Evolutionary conservation across 2,797 vertebrate genomes (phyloP).

Genomic region (Microhierax caerulescens): DNA sequence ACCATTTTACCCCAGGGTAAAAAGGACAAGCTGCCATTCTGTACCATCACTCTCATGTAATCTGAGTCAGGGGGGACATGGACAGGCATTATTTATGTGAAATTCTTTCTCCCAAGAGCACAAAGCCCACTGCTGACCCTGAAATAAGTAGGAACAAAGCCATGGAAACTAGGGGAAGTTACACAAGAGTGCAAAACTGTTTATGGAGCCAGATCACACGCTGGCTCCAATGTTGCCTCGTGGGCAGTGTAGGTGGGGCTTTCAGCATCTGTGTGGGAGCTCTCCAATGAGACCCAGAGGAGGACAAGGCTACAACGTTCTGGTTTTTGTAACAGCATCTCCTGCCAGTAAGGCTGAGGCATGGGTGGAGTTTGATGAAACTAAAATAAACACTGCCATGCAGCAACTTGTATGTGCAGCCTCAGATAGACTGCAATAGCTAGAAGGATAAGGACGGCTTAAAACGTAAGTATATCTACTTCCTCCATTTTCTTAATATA

Average conservation of each 20-base stretch:
- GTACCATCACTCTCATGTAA: not conserved
- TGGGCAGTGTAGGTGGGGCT: constrained; percentile 11
- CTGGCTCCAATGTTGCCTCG: not conserved
- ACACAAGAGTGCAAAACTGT: not conserved
- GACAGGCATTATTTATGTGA: not conserved
- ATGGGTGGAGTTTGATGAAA: not conserved
- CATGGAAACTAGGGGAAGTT: not conserved
- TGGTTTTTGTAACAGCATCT: not conserved
- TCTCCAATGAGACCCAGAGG: not conserved
- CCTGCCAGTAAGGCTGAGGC: not conserved
- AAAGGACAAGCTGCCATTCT: not conserved
- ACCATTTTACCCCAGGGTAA: not conserved
- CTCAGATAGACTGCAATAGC: not conserved
- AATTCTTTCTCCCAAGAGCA: not conserved
- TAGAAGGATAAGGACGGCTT: not conserved
- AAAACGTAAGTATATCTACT: not conserved
- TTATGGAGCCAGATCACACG: not conserved
- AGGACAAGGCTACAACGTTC: not conserved
- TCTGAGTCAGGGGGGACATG: accelerated
- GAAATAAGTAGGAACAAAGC: not conserved
- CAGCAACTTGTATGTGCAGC: not conserved
- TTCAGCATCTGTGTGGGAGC: not conserved
- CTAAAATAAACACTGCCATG: not conserved
- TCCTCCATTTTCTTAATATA: not conserved
- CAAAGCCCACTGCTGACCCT: not conserved